Evolutionary conservation across 2,888 invertebrate species (phyloP).

Genomic region (Lordiphosa fenestrarum): DNA sequence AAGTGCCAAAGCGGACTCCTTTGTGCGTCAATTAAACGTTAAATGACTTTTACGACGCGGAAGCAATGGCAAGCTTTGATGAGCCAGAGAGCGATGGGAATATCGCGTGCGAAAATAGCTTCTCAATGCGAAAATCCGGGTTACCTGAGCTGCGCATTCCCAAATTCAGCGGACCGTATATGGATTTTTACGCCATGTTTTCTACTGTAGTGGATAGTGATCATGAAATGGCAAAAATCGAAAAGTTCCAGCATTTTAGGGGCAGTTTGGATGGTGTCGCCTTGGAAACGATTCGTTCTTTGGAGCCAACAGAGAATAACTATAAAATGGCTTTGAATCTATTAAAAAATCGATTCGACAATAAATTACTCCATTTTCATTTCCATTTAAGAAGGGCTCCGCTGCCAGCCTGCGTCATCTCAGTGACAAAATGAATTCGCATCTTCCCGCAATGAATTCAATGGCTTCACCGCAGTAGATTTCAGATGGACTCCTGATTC

Average conservation of each 20-base stretch:
- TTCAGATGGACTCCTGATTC: slow-evolving; percentile 5
- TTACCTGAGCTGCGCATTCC: not conserved
- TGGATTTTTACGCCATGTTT: slow-evolving; percentile 1
- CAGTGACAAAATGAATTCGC: slow-evolving; percentile 6
- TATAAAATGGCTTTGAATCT: slow-evolving; percentile 1
- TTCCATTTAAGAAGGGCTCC: slow-evolving; percentile 14
- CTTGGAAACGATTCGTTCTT: slow-evolving; percentile 1
- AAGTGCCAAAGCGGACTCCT: no score
- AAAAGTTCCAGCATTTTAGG: slow-evolving; percentile 1
- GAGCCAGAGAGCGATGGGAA: no score
- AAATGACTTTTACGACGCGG: no score
- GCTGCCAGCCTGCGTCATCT: slow-evolving; percentile 17
- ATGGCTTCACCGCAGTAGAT: slow-evolving; percentile 2
- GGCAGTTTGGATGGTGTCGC: no score
- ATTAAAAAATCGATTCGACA: slow-evolving; percentile 11
- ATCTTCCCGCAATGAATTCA: not conserved
- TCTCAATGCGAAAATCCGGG: no score
- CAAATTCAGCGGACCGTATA: not conserved
- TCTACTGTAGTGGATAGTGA: not conserved
- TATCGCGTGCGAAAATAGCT: no score
- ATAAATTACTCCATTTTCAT: slow-evolving; percentile 9
- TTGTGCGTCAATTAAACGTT: no score
- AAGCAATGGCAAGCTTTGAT: no score
- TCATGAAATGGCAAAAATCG: not conserved
- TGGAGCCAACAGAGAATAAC: slow-evolving; percentile 6